Conservation (phyloP, 1,140 invertebrate genomes). For the Drosophila arawakana region DNA sequence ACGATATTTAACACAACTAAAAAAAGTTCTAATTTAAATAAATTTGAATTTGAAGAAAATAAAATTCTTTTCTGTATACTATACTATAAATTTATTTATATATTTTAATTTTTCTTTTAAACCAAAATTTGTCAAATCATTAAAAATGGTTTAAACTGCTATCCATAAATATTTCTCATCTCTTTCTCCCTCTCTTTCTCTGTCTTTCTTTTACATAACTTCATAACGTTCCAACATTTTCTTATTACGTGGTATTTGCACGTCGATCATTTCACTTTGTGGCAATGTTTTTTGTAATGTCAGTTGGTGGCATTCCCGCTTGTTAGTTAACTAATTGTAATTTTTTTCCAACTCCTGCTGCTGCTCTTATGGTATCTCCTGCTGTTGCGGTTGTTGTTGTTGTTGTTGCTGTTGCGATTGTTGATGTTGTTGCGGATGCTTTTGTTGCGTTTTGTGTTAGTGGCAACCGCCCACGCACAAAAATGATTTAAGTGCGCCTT, state of each 20-base stretch:
- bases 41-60: no score
- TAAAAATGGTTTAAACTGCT: no score
- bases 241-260: neutral
- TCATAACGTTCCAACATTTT: no score
- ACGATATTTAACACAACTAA: no score
- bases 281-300: conserved; percentile 19
- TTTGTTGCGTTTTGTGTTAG: conserved; percentile 47
- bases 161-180: no score
- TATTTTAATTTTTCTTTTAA: no score
- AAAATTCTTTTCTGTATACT: no score
- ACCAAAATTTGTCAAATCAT: no score
- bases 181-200: no score
- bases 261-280: neutral
- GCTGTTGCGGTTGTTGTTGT: conserved; percentile 15
- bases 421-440: conserved; percentile 36
- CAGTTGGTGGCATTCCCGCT: conserved; percentile 54
- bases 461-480: conserved; percentile 65
- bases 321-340: conserved; percentile 81
- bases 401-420: conserved; percentile 22
- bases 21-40: no score
- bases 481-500: conserved; percentile 81
- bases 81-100: no score
- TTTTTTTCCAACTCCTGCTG: conserved; percentile 42
- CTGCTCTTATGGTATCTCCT: neutral
- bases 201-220: no score